Conservation (phyloP, 1,140 invertebrate species). For the Neodiprion fabricii region DNA sequence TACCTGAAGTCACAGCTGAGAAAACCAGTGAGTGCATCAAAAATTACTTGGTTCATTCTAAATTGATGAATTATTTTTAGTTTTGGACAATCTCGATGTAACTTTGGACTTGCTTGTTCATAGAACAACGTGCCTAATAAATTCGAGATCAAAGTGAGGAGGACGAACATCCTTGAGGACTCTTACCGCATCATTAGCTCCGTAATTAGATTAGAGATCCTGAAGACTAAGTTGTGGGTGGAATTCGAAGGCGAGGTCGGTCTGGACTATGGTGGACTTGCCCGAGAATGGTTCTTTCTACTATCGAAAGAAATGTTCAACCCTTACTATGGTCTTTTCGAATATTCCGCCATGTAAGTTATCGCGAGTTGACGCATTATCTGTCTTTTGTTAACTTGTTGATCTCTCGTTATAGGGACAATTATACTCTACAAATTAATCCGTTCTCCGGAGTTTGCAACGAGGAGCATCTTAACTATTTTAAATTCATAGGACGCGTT, state of each 20-base stretch:
- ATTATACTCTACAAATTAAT: constrained; percentile 99
- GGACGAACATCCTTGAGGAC: constrained; percentile 93
- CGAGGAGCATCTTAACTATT: constrained; percentile 97
- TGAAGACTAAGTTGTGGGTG: constrained; percentile 98
- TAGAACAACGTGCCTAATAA: constrained; percentile 97
- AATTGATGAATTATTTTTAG: not conserved
- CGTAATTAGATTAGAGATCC: constrained; percentile 82
- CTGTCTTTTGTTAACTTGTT: not conserved
- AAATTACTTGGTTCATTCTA: not conserved
- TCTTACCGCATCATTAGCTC: constrained; percentile 90
- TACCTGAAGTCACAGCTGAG: constrained; percentile 95
- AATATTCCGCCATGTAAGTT: constrained; percentile 96
- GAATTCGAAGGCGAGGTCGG: constrained; percentile 98
- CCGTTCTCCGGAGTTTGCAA: constrained; percentile 96
- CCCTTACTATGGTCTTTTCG: constrained; percentile 98
- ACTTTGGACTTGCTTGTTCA: constrained; percentile 39
- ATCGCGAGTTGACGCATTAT: not conserved
- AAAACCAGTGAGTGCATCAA: constrained; percentile 81
- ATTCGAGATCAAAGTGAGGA: constrained; percentile 94
- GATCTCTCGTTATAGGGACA: constrained; percentile 74
- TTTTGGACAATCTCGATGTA: not conserved
- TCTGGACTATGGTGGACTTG: constrained; percentile 96
- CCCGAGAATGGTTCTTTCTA: constrained; percentile 98
- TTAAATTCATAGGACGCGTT: constrained; percentile 97
- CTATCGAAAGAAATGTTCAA: constrained; percentile 99